Percentiles rank a stretch among this genome's conserved stretches.
Conservation (phyloP, 37 sponge, comb jelly and placozoan species). For the Spongilla lacustris region DNA sequence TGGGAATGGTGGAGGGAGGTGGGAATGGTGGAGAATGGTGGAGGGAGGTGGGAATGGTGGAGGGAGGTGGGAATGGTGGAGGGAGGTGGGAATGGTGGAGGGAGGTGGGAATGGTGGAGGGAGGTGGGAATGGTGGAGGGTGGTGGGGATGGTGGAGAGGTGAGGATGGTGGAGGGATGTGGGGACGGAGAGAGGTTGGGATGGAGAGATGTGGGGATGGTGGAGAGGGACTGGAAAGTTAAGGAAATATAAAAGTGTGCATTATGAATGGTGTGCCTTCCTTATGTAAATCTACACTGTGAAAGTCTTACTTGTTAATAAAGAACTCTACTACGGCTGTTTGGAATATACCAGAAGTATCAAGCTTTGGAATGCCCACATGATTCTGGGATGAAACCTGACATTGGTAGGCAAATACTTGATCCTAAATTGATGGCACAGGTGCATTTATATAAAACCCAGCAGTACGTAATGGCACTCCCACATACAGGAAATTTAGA, state of each 20-base stretch:
- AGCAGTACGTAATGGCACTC: background rate
- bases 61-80: background rate
- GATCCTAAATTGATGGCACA: background rate
- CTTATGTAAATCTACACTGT: no score
- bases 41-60: background rate
- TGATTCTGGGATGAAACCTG: background rate
- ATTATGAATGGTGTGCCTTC: no score
- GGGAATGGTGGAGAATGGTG: background rate
- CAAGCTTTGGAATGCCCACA: background rate
- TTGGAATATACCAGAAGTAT: background rate
- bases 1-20: no score
- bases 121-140: no score
- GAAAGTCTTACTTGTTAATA: background rate
- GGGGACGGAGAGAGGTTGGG: no score
- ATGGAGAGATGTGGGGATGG: background rate
- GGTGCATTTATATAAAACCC: background rate
- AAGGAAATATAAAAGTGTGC: no score
- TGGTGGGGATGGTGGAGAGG: no score
- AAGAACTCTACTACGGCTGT: background rate
- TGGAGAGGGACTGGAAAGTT: no score
- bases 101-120: background rate
- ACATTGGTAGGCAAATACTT: background rate
- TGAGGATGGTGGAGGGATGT: background rate
- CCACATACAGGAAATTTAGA: background rate
- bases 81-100: background rate